These are phyloP conservation scores for Philypnodon macrostomus DNA, from an alignment of 2,797 vertebrate species.

Conservation along the genomic window DNA sequence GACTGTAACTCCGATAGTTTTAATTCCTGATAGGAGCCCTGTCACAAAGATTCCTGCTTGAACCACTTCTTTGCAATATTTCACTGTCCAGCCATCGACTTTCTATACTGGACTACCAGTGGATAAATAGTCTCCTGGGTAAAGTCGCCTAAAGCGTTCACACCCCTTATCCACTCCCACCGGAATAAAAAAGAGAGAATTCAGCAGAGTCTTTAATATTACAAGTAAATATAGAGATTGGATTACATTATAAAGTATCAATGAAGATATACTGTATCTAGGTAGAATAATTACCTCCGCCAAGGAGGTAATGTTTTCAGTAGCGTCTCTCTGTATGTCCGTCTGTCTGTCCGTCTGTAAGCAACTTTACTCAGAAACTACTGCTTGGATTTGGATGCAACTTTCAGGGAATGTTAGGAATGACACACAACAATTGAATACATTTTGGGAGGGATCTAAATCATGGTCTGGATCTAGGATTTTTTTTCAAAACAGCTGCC, in stretches of 20 bases:
- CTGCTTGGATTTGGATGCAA: too few species aligned
- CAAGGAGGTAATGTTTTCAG: too few species aligned
- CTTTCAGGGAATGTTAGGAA: too few species aligned
- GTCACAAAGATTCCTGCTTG: conserved; percentile 15
- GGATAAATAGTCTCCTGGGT: conserved; percentile 48
- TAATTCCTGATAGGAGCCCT: conserved; percentile 7
- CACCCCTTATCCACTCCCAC: not conserved
- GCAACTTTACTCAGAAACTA: too few species aligned
- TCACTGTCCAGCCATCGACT: conserved; percentile 29
- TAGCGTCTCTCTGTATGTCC: too few species aligned
- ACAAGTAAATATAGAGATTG: conserved; percentile 21
- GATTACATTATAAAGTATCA: conserved; percentile 19
- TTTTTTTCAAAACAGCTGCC: too few species aligned
- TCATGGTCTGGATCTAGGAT: too few species aligned
- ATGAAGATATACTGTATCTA: too few species aligned
- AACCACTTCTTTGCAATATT: conserved; percentile 37
- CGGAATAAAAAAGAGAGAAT: conserved; percentile 8
- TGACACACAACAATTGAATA: too few species aligned
- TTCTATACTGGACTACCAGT: conserved; percentile 27
- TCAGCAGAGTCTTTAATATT: conserved; percentile 8
- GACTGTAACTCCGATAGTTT: conserved; percentile 24
- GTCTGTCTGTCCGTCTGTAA: too few species aligned
- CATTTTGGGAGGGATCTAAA: too few species aligned
- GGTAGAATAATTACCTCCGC: too few species aligned
- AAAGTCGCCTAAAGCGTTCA: conserved; percentile 11